Percentiles rank a stretch among this genome's conserved stretches.
phyloP scores from a whole-genome alignment of 2,113 vertebrate species.

The Strix aluco region DNA sequence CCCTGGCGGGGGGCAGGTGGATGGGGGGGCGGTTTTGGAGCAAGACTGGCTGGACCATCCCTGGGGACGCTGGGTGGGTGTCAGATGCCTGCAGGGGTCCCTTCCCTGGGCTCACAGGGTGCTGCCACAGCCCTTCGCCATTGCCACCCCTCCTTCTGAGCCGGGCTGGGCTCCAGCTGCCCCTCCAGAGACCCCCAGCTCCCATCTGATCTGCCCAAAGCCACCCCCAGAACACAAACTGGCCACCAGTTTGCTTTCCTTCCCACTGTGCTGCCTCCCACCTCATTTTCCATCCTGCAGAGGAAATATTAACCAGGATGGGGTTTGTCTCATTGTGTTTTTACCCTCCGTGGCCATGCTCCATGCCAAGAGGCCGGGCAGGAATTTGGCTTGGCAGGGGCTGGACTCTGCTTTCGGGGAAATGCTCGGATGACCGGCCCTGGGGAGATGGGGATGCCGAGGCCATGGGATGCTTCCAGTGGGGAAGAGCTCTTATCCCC shows the following conservation, averaged over 20 bases:
- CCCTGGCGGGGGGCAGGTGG: fast-evolving
- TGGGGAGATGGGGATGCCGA: fast-evolving
- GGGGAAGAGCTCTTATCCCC: not conserved
- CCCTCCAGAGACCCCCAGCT: not conserved
- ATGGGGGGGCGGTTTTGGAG: not conserved
- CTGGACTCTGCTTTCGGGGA: not conserved
- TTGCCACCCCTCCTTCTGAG: fast-evolving
- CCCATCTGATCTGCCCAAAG: not conserved
- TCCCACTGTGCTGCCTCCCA: fast-evolving
- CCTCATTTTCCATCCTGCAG: not conserved
- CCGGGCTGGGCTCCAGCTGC: fast-evolving
- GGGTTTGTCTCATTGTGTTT: not conserved
- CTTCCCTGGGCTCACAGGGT: not conserved
- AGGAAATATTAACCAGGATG: not conserved
- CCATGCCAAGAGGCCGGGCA: not conserved
- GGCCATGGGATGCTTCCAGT: not conserved
- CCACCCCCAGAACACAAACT: not conserved
- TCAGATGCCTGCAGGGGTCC: fast-evolving
- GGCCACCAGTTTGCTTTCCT: not conserved
- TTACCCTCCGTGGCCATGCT: not conserved
- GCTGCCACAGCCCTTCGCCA: not conserved
- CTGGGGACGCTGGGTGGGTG: not conserved
- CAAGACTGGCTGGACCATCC: not conserved
- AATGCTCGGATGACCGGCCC: fast-evolving
- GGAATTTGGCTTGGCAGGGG: not conserved